phyloP scores from a whole-genome alignment of 2,113 vertebrate species.

The Albula goreensis region DNA sequence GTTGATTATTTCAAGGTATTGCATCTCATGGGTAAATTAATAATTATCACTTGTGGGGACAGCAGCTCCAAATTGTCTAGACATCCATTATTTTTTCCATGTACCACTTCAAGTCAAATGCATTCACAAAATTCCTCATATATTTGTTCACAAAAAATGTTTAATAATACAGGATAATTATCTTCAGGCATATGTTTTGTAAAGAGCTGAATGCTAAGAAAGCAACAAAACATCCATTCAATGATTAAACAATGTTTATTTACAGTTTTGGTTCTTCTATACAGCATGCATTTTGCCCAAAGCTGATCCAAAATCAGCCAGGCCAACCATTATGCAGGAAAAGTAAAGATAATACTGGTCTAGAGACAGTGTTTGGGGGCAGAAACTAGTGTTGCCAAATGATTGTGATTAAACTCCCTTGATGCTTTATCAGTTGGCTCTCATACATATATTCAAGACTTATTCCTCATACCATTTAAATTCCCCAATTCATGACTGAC shows the following conservation, averaged over 20 bases:
- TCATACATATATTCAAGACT: too few species aligned
- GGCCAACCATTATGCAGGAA: background rate
- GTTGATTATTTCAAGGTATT: too few species aligned
- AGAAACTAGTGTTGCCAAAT: background rate
- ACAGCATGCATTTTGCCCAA: background rate
- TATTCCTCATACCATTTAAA: too few species aligned
- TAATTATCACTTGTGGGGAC: too few species aligned
- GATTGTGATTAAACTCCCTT: too few species aligned
- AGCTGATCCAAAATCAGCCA: background rate
- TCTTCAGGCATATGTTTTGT: background rate
- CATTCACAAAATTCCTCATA: too few species aligned
- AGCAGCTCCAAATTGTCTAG: too few species aligned
- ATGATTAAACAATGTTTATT: background rate
- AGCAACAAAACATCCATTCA: background rate
- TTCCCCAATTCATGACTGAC: too few species aligned
- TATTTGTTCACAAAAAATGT: too few species aligned
- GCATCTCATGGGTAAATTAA: too few species aligned
- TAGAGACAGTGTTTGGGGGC: background rate
- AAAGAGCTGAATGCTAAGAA: background rate
- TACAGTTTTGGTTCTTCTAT: background rate
- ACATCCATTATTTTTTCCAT: background rate
- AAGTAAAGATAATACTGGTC: background rate
- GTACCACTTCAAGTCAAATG: background rate
- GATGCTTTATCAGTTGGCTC: too few species aligned
- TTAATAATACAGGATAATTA: too few species aligned